Evolutionary conservation across 1,140 invertebrate species (phyloP), one percentile per base, ranked within the genome.

Genomic region (Drosophila littoralis): DNA sequence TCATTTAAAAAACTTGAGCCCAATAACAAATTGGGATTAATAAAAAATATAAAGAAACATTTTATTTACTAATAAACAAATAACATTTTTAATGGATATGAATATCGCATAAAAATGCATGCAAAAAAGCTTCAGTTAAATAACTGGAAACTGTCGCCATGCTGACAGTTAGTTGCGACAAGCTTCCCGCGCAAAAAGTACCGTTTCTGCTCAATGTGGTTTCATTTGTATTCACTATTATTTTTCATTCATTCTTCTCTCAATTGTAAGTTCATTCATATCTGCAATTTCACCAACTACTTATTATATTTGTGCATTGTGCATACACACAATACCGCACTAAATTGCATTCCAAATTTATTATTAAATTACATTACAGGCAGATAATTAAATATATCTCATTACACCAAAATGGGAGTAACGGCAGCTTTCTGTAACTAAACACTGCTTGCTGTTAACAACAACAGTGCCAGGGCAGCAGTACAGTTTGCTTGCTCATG

Each of bases 21-120:
- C 33, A 28, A 40, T 28, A 43, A 57, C 5, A 38, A 28, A 51
- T 46, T 55, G 61, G 32, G 22, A 43, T 13, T n/a, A 57, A 43
- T 43, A 58, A 36, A 43, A 71, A 63, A 46, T 13, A 32, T 43
- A 58, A 36, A 51, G 65, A 63, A 46, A 13, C 15, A 58, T 51
- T 57, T 58, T 51, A 58, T 66, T 72, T 66, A 57, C 15, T 36
- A 40, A 65, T 52, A 45, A 38, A 72, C n/a, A 43, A 36, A 15
- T 43, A 22, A 10, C 45, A 48, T 48, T 15, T 48, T 28, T 28
- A 28, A 5, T 28, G 4, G 22, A 28, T 4, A 28, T 28, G 4
- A 17, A 17, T 17, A 17, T 17, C 17, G 17, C 17, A 17, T 17
- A 17, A 17, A 17, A 17, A 17, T 17, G 17, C 17, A 17, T 17